phyloP scores from a whole-genome alignment of 1,140 invertebrate species.

The Bombus pascuorum region DNA sequence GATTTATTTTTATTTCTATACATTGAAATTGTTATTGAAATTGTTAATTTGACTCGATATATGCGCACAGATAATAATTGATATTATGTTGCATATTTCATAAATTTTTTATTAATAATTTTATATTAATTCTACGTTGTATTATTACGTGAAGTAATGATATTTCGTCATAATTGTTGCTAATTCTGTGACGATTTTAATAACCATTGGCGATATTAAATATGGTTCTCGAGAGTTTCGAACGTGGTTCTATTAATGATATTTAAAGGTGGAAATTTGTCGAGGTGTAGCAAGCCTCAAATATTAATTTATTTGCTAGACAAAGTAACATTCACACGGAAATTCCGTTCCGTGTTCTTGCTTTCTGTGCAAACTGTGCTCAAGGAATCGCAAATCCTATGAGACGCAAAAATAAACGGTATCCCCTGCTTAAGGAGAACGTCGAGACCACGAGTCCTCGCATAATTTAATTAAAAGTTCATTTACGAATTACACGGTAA shows the following conservation, averaged over 20 bases:
- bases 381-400: constrained; percentile 20
- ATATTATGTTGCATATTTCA: too few relatives aligned
- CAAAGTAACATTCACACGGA: neutral
- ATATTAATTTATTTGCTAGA: neutral
- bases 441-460: neutral
- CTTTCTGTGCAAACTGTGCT: neutral
- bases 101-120: neutral
- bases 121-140: neutral
- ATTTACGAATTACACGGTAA: constrained; percentile 34
- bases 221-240: neutral
- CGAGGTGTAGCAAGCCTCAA: neutral
- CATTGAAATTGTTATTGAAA: too few relatives aligned
- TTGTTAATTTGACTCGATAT: too few relatives aligned
- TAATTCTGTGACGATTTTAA: neutral
- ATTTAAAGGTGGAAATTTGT: neutral
- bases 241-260: neutral
- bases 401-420: constrained; percentile 28
- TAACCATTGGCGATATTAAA: neutral
- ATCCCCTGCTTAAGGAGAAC: constrained; percentile 13
- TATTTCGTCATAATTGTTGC: neutral
- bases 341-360: neutral
- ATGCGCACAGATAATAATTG: too few relatives aligned
- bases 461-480: constrained; percentile 41
- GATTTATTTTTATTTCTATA: too few relatives aligned
- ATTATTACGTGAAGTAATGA: neutral